phyloP scores from a whole-genome alignment of 2,113 vertebrate species.

The Nesogale talazaci region DNA sequence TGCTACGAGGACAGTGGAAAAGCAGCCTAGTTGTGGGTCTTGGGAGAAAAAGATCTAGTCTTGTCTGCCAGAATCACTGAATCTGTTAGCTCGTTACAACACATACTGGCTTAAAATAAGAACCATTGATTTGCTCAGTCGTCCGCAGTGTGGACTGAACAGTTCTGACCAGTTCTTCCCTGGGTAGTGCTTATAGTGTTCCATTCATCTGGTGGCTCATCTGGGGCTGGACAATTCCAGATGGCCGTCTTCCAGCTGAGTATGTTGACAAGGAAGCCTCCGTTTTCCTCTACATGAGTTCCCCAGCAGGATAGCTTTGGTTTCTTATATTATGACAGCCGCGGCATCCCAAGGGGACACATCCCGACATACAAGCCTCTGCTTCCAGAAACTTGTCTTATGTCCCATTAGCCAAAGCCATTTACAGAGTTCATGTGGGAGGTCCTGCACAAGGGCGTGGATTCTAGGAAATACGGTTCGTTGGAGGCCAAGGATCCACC shows the following conservation, averaged over 20 bases:
- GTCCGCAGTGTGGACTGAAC: neutral
- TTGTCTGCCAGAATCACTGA: neutral
- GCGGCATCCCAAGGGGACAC: neutral
- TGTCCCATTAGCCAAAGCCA: neutral
- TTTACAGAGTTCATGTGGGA: neutral
- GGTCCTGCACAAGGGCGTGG: neutral
- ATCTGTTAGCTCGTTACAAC: neutral
- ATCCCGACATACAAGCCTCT: neutral
- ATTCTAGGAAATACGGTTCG: neutral
- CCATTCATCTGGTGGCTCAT: neutral
- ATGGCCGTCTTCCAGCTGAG: neutral
- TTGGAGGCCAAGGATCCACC: neutral
- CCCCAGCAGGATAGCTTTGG: neutral
- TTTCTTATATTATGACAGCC: neutral
- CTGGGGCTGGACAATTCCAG: neutral
- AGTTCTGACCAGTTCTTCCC: neutral
- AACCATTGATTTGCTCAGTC: neutral
- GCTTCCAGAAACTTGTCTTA: neutral
- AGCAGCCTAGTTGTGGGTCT: neutral
- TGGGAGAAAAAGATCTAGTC: neutral
- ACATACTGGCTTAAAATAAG: neutral
- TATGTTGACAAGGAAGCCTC: neutral
- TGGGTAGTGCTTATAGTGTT: neutral
- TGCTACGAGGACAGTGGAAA: neutral
- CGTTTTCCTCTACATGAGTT: neutral